Evolutionary conservation across 2,113 vertebrate genomes (phyloP).

Genomic region (Cephalopholis sonnerati): DNA sequence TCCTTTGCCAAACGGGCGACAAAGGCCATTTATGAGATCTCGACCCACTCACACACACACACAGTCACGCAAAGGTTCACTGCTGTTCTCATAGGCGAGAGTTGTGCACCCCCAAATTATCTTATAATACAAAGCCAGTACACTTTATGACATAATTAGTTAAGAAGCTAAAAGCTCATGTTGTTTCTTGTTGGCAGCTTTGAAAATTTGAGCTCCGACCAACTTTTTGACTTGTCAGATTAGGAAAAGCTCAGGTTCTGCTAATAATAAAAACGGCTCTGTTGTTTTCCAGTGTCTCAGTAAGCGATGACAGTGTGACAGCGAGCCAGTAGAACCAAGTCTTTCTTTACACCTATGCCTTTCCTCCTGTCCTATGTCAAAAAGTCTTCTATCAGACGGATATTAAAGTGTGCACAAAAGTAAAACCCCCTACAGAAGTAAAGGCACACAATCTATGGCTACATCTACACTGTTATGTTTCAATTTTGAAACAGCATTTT

Average conservation of each 20-base stretch:
- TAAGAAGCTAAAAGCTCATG: background rate
- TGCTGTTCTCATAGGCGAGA: conserved; percentile 1
- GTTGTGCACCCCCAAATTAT: background rate
- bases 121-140: background rate
- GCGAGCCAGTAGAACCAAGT: no score
- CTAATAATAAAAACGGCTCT: background rate
- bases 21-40: conserved; percentile 38
- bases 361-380: background rate
- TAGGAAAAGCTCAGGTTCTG: background rate
- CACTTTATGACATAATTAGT: background rate
- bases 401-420: background rate
- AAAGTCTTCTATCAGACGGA: background rate
- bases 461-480: no score
- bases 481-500: no score
- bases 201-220: background rate
- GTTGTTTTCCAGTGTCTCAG: background rate
- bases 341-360: background rate
- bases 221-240: no score
- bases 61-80: background rate
- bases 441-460: background rate
- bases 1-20: conserved; percentile 18
- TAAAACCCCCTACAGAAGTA: background rate
- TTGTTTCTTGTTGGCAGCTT: background rate
- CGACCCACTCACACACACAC: background rate
- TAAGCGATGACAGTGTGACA: no score